Evolutionary conservation across 2,888 invertebrate species (phyloP).

Genomic region (Merodon equestris): DNA sequence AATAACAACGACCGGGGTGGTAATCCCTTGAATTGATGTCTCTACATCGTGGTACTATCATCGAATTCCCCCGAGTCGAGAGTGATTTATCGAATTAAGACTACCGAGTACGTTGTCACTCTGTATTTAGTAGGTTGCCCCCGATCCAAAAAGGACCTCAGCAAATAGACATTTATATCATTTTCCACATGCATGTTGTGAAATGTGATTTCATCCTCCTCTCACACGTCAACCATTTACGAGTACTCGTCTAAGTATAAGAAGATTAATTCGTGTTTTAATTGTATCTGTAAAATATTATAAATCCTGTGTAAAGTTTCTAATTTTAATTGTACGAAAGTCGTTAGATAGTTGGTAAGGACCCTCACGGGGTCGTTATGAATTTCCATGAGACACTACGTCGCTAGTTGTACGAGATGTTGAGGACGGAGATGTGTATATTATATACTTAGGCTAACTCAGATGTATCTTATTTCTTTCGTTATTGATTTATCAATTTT

Average conservation of each 20-base stretch:
- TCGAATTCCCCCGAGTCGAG: conserved; percentile 30
- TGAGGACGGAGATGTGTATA: conserved; percentile 10
- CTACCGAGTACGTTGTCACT: no score
- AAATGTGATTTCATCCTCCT: conserved; percentile 6
- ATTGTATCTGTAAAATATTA: conserved; percentile 30
- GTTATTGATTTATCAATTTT: neutral
- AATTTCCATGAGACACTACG: conserved; percentile 13
- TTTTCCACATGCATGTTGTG: conserved; percentile 27
- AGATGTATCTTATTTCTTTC: conserved; percentile 32
- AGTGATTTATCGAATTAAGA: conserved; percentile 50
- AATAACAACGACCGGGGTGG: no score
- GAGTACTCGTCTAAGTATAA: neutral
- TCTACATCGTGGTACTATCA: conserved; percentile 29
- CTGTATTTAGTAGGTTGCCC: no score
- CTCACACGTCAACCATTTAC: neutral
- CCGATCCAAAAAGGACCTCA: conserved; percentile 3
- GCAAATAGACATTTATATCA: conserved; percentile 35
- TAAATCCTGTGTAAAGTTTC: conserved; percentile 10
- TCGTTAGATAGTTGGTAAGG: conserved; percentile 10
- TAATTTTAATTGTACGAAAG: conserved; percentile 20
- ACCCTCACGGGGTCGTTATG: no score
- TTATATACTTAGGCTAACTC: conserved; percentile 35
- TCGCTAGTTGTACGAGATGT: neutral
- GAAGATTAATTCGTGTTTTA: conserved; percentile 16
- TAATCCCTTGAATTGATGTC: conserved; percentile 46